Evolutionary conservation across 1,140 invertebrate species (phyloP), one percentile per base, ranked within the genome.

Genomic region (Wasmannia auropunctata): DNA sequence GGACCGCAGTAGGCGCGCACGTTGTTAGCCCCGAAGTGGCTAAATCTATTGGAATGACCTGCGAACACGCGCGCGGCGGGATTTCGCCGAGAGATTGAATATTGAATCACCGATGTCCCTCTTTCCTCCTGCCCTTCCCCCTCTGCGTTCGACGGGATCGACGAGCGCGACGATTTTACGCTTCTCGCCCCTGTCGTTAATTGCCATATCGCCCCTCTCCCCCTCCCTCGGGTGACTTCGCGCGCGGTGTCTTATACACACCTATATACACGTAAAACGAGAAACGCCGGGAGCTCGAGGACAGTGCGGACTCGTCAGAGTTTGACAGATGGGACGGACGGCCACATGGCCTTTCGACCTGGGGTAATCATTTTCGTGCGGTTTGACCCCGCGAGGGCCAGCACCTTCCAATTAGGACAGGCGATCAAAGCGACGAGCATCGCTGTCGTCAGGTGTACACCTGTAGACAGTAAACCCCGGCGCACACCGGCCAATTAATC

Each of bases 401-500:
- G 75, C 72, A 76, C 67, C 87, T 87, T 85, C 34, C 86, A 89
- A 90, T 90, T 90, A 89, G 60, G 10, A 19, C 51, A 46, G 22
- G 31, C 72, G 65, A 75, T 89, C 87, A 80, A 90, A 89, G 74
- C 49, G 58, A 28, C 22, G 49, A 51, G 70, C 46, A 25, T n/a
- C 14, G 79, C 67, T 43, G 62, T 87, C 87, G 76, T 37, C 70
- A 14, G 14, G 6, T 43, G 14, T 67, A 51, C 34, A 62, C 46
- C 28, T 49, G 60, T 37, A 49, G 49, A 76, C 5, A 31, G 81
- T 40, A 22, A 25, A 58, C 56, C 19, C 40, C 46, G n/a, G n/a
- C n/a, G 14, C 31, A 65, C 22, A 28, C 37, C n/a, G n/a, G n/a
- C n/a, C 85, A 69, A 90, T 90, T 90, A 90, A 90, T 90, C 80